These are phyloP conservation scores for Periparus ater DNA, from an alignment of 2,797 vertebrate genomes.

Conservation along the genomic window DNA sequence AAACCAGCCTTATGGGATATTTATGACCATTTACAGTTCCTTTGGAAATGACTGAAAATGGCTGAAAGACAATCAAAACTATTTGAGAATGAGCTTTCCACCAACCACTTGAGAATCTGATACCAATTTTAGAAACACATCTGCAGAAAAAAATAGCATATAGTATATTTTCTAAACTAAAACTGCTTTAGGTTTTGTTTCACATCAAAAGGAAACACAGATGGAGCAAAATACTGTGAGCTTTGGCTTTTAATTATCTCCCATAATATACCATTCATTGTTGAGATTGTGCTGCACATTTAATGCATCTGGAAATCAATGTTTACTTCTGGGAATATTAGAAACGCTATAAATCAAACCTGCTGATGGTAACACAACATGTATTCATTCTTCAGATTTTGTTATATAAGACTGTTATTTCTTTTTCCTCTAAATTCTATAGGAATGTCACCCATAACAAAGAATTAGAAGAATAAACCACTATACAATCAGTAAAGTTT, in stretches of 20 bases:
- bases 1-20: not conserved
- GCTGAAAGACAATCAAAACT: not conserved
- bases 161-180: not conserved
- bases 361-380: not conserved
- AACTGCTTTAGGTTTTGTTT: not conserved
- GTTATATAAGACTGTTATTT: not conserved
- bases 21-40: not conserved
- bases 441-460: not conserved
- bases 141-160: not conserved
- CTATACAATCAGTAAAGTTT: not conserved
- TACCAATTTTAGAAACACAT: not conserved
- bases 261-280: not conserved
- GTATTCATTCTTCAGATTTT: not conserved
- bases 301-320: not conserved
- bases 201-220: not conserved
- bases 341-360: not conserved
- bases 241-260: not conserved
- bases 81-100: not conserved
- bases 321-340: not conserved
- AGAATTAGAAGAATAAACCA: not conserved
- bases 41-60: not conserved
- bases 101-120: not conserved
- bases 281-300: not conserved
- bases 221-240: not conserved
- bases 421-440: not conserved